Evolutionary conservation across 2,113 vertebrate genomes (phyloP).

Genomic region (Varanus salvator): DNA sequence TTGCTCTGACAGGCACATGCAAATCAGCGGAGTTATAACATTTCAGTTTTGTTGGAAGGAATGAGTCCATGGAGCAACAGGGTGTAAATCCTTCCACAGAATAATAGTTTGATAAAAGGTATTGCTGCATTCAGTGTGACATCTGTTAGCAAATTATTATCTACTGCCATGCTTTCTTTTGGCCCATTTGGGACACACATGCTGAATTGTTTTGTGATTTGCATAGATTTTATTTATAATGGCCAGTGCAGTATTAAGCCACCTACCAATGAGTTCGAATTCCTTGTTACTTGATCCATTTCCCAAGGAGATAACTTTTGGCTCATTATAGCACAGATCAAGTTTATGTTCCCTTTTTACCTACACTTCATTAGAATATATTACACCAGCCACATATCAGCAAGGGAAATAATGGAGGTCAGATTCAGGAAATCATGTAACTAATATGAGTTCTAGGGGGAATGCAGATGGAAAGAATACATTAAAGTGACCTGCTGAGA

Average conservation of each 20-base stretch:
- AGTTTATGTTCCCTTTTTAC: slow-evolving; percentile 30
- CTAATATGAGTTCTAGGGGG: slow-evolving; percentile 20
- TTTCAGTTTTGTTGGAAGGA: slow-evolving; percentile 64
- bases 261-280: slow-evolving; percentile 20
- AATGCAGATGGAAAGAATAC: slow-evolving; percentile 62
- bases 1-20: slow-evolving; percentile 37
- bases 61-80: slow-evolving; percentile 43
- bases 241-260: background rate
- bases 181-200: background rate
- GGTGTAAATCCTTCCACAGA: slow-evolving; percentile 49
- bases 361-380: slow-evolving; percentile 45
- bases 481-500: slow-evolving; percentile 55
- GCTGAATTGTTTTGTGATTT: slow-evolving; percentile 14
- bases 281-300: background rate
- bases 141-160: slow-evolving; percentile 42
- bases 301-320: slow-evolving; percentile 41
- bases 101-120: slow-evolving; percentile 26
- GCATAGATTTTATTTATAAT: slow-evolving; percentile 15
- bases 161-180: slow-evolving; percentile 21
- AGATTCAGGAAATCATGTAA: slow-evolving; percentile 52
- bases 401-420: slow-evolving; percentile 58
- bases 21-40: slow-evolving; percentile 11
- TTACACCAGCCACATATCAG: slow-evolving; percentile 48
- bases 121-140: slow-evolving; percentile 35
- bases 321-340: slow-evolving; percentile 9